Evolutionary conservation across 2,113 vertebrate species (phyloP).

Genomic region (Gracilinanus agilis): DNA sequence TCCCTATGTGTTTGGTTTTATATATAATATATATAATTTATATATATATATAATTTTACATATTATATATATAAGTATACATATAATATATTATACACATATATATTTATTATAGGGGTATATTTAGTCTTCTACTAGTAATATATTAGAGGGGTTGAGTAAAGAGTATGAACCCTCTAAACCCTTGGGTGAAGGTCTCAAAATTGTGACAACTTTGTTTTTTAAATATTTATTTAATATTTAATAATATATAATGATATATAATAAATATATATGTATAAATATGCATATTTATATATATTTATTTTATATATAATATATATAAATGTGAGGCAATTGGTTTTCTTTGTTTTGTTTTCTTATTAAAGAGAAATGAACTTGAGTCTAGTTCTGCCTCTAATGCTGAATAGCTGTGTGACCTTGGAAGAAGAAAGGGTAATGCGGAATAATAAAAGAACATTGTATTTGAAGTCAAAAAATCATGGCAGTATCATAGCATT

Average conservation of each 20-base stretch:
- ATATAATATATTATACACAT: too few species aligned
- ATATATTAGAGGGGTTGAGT: not conserved
- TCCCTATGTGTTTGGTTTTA: not conserved
- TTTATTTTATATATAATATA: too few species aligned
- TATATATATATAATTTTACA: too few species aligned
- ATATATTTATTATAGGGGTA: not conserved
- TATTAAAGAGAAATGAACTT: not conserved
- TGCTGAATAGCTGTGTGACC: not conserved
- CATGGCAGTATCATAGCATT: not conserved
- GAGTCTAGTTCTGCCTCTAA: not conserved
- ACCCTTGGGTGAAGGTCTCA: not conserved
- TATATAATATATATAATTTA: too few species aligned
- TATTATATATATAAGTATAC: too few species aligned
- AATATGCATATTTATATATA: too few species aligned
- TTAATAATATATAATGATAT: too few species aligned
- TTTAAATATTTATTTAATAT: slow-evolving; percentile 8
- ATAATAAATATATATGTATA: too few species aligned
- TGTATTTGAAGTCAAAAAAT: not conserved
- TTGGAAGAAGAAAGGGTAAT: not conserved
- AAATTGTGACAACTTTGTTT: not conserved
- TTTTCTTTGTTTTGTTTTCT: not conserved
- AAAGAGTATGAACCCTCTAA: not conserved
- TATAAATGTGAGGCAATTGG: too few species aligned
- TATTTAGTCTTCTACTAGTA: rapidly evolving
- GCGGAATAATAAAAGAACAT: not conserved